Evolutionary conservation across 1,140 invertebrate species (phyloP), one percentile per base, ranked within the genome.

Genomic region (Halesus radiatus): DNA sequence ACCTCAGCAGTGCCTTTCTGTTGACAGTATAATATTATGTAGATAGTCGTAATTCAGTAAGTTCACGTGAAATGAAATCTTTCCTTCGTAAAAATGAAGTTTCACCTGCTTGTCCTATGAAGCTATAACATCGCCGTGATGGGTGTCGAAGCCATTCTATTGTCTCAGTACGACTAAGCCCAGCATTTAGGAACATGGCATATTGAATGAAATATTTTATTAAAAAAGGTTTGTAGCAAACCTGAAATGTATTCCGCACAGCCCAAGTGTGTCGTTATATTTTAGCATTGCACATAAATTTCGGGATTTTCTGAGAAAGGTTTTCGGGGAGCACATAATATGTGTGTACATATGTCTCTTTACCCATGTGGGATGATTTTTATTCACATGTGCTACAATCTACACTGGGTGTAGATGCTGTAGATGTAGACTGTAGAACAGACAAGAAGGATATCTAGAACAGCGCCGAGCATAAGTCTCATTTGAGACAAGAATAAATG

Each of bases 401-500:
- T 32, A 45, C 37, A 45, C 37, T 45, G 37, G 37, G 37, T 70
- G 32, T 7, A 20, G 8, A 53, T n/a, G n/a, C 18, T 52, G 68
- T 72, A 52, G 45, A 72, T n/a, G n/a, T n/a, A 20, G 8, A 53
- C 18, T 52, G 68, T 72, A 52, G 45, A 72, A 23, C 45, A 72
- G 50, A 54, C 68, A 72, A 72, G 68, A 50, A 3, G 45, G 13
- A 53, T 54, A 72, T 72, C 68, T 72, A 18, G 50, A 78, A 68
- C 60, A 54, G 60, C 22, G 64, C 76, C 29, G 62, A 78, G 50
- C 76, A 29, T 52, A 52, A 68, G 72, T 76, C 79, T 72, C 72
- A 68, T 66, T 76, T 80, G 77, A 50, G 79, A 76, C 79, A 76
- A 37, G 73, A 80, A 80, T 76, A 80, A 80, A 80, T 80, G 74